phyloP scores from a whole-genome alignment of 2,888 invertebrate genomes.

The Tyria jacobaeae region DNA sequence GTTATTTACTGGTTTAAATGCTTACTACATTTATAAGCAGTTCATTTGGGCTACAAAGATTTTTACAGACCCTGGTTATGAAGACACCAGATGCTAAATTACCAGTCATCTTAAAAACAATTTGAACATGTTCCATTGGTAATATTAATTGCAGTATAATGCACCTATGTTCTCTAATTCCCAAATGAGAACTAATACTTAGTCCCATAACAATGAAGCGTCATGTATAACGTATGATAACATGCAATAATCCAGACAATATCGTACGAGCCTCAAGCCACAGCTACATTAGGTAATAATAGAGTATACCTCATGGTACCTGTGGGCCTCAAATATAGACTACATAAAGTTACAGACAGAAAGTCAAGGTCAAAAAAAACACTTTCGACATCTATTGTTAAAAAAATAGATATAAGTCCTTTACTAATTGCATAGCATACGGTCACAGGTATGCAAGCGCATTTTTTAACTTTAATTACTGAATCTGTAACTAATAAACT shows the following conservation, averaged over 20 bases:
- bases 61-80: neutral
- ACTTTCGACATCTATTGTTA: neutral
- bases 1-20: no score
- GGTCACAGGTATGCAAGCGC: neutral
- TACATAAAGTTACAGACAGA: conserved; percentile 1
- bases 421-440: neutral
- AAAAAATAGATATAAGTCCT: neutral
- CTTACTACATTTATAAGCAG: no score
- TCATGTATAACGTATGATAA: conserved; percentile 34
- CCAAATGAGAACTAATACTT: conserved; percentile 1
- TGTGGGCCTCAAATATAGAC: conserved; percentile 32
- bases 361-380: neutral
- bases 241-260: conserved; percentile 40
- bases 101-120: neutral
- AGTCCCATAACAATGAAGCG: conserved; percentile 15
- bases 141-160: neutral
- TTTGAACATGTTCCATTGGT: neutral
- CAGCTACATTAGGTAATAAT: conserved; percentile 46
- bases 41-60: no score
- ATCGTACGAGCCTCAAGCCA: conserved; percentile 28
- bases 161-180: conserved; percentile 2
- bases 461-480: neutral
- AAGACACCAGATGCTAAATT: neutral
- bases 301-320: conserved; percentile 44
- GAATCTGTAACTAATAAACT: neutral